A percentile compares a stretch with the other conserved stretches of the same genome.
These are phyloP conservation scores for Trichogramma pretiosum DNA, from an alignment of 1,140 invertebrate genomes.

Conservation along the genomic window DNA sequence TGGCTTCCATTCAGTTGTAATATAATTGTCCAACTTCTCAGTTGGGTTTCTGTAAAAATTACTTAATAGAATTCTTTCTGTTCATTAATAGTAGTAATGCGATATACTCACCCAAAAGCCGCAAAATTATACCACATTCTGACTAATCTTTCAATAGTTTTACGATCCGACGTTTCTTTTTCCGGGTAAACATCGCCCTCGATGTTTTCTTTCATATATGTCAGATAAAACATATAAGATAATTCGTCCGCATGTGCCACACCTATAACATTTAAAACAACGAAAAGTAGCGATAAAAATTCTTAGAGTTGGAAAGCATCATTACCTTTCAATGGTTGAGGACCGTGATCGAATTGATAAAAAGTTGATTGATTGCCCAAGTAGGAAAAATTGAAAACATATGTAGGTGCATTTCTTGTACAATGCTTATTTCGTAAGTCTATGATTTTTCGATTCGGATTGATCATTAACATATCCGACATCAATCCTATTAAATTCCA, in stretches of 20 bases:
- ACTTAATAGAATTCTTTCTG: no score
- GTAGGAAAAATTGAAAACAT: conserved; percentile 15
- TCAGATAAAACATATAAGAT: not conserved
- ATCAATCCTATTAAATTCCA: conserved; percentile 5
- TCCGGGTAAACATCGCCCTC: not conserved
- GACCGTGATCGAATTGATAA: not conserved
- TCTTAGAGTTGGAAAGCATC: not conserved
- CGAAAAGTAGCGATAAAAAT: not conserved
- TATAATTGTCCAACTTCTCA: not conserved
- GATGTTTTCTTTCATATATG: not conserved
- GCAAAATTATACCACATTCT: conserved; percentile 21
- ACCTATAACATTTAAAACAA: conserved; percentile 9
- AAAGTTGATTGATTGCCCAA: conserved; percentile 5
- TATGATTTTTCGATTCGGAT: not conserved
- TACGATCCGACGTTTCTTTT: conserved; percentile 2
- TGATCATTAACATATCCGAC: conserved; percentile 1
- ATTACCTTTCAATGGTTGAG: not conserved
- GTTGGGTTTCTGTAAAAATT: conserved; percentile 3
- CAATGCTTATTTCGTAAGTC: conserved; percentile 5
- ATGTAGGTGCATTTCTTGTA: conserved; percentile 6
- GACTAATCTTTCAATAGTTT: conserved; percentile 11
- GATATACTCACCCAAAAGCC: conserved; percentile 9
- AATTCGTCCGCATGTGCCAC: conserved; percentile 16
- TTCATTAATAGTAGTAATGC: not conserved
- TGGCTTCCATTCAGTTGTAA: conserved; percentile 4